Conservation (phyloP, 2,113 vertebrate species). For the Rutilus rutilus region DNA sequence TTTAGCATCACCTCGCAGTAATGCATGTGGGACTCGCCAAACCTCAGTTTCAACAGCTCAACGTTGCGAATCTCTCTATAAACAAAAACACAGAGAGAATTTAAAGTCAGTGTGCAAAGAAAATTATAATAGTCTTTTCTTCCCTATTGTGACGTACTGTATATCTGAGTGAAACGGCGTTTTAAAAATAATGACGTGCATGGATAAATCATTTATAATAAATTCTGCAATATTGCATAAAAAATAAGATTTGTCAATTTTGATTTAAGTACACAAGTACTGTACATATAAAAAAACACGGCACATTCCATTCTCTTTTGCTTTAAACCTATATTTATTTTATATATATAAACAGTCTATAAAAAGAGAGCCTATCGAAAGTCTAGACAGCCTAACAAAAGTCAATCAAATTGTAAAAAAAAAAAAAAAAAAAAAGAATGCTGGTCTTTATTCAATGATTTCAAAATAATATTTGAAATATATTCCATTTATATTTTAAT, state of each 20-base stretch:
- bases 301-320: neutral
- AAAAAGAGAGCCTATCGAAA: neutral
- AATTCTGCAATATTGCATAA: too few species aligned
- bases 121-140: too few species aligned
- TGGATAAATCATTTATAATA: too few species aligned
- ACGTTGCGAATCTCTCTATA: constrained; percentile 95
- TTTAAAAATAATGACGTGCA: too few species aligned
- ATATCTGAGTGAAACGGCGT: too few species aligned
- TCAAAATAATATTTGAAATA: neutral
- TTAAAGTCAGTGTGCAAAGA: neutral
- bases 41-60: constrained; percentile 95
- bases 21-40: constrained; percentile 97
- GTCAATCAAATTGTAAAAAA: too few species aligned
- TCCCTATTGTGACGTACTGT: too few species aligned
- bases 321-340: neutral
- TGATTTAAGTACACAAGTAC: neutral
- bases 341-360: neutral
- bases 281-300: neutral
- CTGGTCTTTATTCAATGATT: neutral
- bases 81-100: constrained; percentile 21
- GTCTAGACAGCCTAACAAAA: neutral
- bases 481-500: neutral
- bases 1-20: constrained; percentile 98
- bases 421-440: neutral
- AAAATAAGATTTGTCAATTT: too few species aligned